These are phyloP conservation scores for Drosophila baimaii DNA, from an alignment of 1,140 invertebrate species.

Conservation along the genomic window DNA sequence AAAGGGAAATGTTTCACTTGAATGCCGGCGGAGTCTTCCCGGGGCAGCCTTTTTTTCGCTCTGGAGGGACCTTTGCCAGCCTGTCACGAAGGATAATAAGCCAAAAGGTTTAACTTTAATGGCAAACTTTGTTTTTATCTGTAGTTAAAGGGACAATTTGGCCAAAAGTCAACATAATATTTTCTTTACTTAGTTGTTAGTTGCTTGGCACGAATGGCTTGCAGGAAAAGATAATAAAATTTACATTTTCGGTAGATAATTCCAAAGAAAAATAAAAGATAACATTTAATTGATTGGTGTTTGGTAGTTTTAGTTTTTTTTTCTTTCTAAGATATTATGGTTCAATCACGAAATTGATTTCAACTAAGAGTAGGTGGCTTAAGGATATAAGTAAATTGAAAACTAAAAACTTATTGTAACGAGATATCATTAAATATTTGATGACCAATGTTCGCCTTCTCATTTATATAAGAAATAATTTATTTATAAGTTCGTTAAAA, in stretches of 20 bases:
- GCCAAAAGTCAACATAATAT: conserved; percentile 14
- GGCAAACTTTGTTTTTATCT: conserved; percentile 37
- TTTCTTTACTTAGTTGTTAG: conserved; percentile 4
- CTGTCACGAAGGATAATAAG: conserved; percentile 47
- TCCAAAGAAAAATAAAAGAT: not conserved
- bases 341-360: no score
- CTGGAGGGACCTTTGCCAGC: conserved; percentile 35
- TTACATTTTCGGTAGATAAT: not conserved
- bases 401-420: no score
- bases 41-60: conserved; percentile 3
- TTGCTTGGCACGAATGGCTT: conserved; percentile 12
- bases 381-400: no score
- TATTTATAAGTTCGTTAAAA: not conserved
- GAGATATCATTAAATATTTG: no score
- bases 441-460: no score
- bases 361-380: not conserved
- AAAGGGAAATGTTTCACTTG: conserved; percentile 41
- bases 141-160: conserved; percentile 34
- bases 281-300: conserved; percentile 3
- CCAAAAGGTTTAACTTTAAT: conserved; percentile 39
- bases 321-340: not conserved
- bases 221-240: not conserved
- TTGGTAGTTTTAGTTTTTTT: not conserved
- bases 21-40: conserved; percentile 22
- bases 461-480: not conserved